These are phyloP conservation scores for Lonchura striata DNA, from an alignment of 2,113 vertebrate species.

Conservation along the genomic window DNA sequence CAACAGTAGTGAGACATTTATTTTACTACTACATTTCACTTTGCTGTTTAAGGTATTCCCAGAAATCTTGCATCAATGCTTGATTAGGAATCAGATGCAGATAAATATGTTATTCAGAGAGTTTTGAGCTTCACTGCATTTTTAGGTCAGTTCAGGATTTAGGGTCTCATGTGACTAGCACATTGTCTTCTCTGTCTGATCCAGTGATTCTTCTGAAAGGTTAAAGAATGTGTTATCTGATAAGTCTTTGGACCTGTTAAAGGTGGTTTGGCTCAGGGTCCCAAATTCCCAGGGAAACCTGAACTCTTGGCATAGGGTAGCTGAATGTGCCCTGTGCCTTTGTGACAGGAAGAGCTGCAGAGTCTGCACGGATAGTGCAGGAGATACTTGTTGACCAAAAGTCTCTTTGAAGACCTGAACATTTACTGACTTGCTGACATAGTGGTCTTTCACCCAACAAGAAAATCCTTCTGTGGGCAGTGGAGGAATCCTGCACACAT, in stretches of 20 bases:
- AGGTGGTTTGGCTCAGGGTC: slow-evolving; percentile 25
- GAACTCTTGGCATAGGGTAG: not conserved
- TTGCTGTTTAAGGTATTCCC: not conserved
- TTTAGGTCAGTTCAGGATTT: slow-evolving; percentile 58
- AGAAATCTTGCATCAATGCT: slow-evolving; percentile 7
- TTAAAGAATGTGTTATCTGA: slow-evolving; percentile 59
- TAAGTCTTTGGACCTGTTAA: slow-evolving; percentile 31
- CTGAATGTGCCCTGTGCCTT: not conserved
- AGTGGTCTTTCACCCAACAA: not conserved
- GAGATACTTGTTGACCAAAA: not conserved
- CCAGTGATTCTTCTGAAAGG: slow-evolving; percentile 61
- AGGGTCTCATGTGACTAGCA: slow-evolving; percentile 33
- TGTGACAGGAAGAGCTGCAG: not conserved
- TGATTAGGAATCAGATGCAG: not conserved
- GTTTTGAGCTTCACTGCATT: slow-evolving; percentile 53
- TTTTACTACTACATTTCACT: not conserved
- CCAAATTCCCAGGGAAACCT: slow-evolving; percentile 30
- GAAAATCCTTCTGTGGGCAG: not conserved
- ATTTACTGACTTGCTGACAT: not conserved
- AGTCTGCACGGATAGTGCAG: not conserved
- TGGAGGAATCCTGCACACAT: not conserved
- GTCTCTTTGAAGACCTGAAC: not conserved
- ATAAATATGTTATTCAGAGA: slow-evolving; percentile 31
- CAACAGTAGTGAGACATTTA: not conserved
- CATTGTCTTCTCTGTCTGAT: slow-evolving; percentile 59